A percentile compares a stretch with the other conserved stretches of the same genome.
phyloP scores from a whole-genome alignment of 1,140 invertebrate species.

The Drosophila orosa region DNA sequence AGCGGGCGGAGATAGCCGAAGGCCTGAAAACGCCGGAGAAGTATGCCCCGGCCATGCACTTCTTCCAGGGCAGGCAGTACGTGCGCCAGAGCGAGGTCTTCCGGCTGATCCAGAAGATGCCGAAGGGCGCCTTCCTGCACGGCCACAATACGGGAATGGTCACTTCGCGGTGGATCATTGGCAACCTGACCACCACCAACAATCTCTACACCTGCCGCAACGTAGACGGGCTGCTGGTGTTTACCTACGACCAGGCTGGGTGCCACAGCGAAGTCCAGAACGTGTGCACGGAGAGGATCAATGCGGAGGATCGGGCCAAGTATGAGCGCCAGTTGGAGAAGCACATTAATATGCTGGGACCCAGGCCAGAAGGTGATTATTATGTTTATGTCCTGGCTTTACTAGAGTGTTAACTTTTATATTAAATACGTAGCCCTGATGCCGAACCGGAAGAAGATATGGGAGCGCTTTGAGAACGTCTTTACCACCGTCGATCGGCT shows the following conservation, averaged over 20 bases:
- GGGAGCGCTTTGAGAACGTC: slow-evolving; percentile 87
- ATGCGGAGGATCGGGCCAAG: slow-evolving; percentile 83
- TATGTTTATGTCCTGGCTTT: background rate
- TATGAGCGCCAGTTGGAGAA: slow-evolving; percentile 87
- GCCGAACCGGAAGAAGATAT: slow-evolving; percentile 84
- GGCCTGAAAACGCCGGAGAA: slow-evolving; percentile 77
- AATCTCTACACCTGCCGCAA: slow-evolving; percentile 89
- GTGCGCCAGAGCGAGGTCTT: slow-evolving; percentile 89
- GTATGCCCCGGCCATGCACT: slow-evolving; percentile 87
- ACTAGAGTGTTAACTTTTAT: no score
- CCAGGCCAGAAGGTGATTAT: slow-evolving; percentile 84
- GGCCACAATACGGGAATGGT: slow-evolving; percentile 89
- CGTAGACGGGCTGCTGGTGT: slow-evolving; percentile 82
- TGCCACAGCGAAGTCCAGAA: slow-evolving; percentile 86
- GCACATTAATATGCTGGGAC: slow-evolving; percentile 86
- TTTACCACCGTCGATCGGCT: slow-evolving; percentile 88
- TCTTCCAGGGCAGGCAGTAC: slow-evolving; percentile 87
- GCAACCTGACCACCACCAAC: slow-evolving; percentile 88
- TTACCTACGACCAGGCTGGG: slow-evolving; percentile 76
- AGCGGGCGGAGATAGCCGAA: slow-evolving; percentile 73
- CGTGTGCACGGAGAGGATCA: slow-evolving; percentile 84
- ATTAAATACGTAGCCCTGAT: slow-evolving; percentile 45
- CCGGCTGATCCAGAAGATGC: slow-evolving; percentile 88
- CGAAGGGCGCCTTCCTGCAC: slow-evolving; percentile 90
- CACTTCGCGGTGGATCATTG: slow-evolving; percentile 88